Conservation (phyloP, 2,113 vertebrate genomes). For the Hydropotes inermis region DNA sequence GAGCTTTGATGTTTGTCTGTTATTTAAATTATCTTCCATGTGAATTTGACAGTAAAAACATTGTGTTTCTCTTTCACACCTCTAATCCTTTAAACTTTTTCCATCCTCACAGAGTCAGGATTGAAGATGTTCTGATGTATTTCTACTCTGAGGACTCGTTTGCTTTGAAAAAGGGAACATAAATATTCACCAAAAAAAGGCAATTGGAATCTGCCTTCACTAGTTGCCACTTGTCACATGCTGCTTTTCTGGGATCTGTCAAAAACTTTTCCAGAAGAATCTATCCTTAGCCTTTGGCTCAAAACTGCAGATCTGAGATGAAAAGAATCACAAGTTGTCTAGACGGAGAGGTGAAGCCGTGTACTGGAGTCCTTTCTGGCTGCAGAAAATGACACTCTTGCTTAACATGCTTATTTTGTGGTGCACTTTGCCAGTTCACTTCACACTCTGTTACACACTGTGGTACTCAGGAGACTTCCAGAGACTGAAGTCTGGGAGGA, state of each 20-base stretch:
- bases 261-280: background rate
- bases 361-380: background rate
- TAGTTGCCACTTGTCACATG: fast-evolving
- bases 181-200: background rate
- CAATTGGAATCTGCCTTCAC: background rate
- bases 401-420: background rate
- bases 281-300: background rate
- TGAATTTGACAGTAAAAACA: background rate
- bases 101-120: fast-evolving
- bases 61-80: background rate
- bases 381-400: background rate
- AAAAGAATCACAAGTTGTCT: background rate
- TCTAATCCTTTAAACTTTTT: background rate
- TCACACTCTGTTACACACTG: too few species aligned
- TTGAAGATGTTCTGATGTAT: background rate
- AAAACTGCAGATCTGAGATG: background rate
- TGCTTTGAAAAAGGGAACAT: background rate
- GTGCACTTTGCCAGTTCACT: fast-evolving
- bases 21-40: background rate
- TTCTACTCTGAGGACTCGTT: background rate
- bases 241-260: background rate
- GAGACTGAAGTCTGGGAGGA: fast-evolving
- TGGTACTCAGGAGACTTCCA: background rate
- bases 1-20: background rate
- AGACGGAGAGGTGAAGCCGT: background rate